Evolutionary conservation across 2,797 vertebrate genomes (phyloP).

Genomic region (Hyperoplus immaculatus): DNA sequence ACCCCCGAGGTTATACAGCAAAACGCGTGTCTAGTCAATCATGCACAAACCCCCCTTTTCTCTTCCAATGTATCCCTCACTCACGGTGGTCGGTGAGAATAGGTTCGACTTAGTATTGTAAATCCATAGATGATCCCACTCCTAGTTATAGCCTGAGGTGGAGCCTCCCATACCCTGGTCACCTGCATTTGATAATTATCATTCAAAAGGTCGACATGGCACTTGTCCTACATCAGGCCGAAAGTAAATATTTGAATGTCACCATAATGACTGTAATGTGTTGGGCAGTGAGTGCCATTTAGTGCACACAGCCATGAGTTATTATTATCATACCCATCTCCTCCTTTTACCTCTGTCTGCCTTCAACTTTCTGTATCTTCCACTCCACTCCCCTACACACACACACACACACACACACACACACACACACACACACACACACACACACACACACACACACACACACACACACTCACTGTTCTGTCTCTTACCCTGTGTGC

Average conservation of each 20-base stretch:
- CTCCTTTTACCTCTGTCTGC: conserved; percentile 39
- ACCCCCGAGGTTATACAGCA: conserved; percentile 59
- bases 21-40: conserved; percentile 63
- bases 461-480: conserved; percentile 26
- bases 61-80: conserved; percentile 63
- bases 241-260: conserved; percentile 23
- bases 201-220: conserved; percentile 18
- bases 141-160: conserved; percentile 13
- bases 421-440: conserved; percentile 36
- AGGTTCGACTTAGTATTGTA: conserved; percentile 55
- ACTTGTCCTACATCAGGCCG: conserved; percentile 25
- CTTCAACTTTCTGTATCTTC: conserved; percentile 15
- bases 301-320: conserved; percentile 53
- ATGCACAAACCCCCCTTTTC: conserved; percentile 50
- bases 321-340: conserved; percentile 35
- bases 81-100: conserved; percentile 43
- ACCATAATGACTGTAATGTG: conserved; percentile 43
- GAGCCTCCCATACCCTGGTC: conserved; percentile 6
- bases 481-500: conserved; percentile 38
- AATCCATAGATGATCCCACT: conserved; percentile 41
- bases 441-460: not conserved
- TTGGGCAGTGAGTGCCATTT: conserved; percentile 41
- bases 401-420: not conserved
- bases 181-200: conserved; percentile 8
- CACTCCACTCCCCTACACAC: conserved; percentile 11